These are phyloP conservation scores for Watsonalla binaria DNA, from an alignment of 2,888 invertebrate genomes.

Conservation along the genomic window DNA sequence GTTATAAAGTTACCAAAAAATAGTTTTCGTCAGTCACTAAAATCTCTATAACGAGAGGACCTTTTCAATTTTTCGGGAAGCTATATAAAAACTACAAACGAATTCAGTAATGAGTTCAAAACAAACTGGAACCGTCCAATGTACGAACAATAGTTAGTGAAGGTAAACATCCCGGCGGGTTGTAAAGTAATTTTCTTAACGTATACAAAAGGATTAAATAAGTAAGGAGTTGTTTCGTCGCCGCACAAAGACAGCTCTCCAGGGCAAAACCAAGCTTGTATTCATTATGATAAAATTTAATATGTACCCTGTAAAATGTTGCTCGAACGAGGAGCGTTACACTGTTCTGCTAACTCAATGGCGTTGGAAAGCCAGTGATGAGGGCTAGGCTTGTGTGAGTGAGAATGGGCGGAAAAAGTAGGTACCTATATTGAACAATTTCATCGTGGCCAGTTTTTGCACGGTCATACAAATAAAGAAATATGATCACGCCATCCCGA, in stretches of 20 bases:
- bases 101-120: slow-evolving; percentile 13
- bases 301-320: slow-evolving; percentile 21
- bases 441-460: too few species aligned
- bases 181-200: slow-evolving; percentile 32
- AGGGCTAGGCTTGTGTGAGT: too few species aligned
- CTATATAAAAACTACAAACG: slow-evolving; percentile 7
- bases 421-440: too few species aligned
- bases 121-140: background rate
- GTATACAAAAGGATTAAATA: slow-evolving; percentile 42
- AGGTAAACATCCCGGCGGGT: slow-evolving; percentile 24
- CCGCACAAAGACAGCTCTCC: slow-evolving; percentile 20
- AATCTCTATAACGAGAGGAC: too few species aligned
- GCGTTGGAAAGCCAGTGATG: too few species aligned
- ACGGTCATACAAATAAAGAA: too few species aligned
- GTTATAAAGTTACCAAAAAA: too few species aligned
- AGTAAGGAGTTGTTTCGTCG: slow-evolving; percentile 28
- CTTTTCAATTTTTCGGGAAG: too few species aligned
- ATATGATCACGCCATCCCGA: too few species aligned
- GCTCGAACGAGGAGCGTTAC: slow-evolving; percentile 10
- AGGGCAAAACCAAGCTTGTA: slow-evolving; percentile 14
- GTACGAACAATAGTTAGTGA: slow-evolving; percentile 8
- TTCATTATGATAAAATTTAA: slow-evolving; percentile 39
- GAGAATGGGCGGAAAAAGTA: background rate
- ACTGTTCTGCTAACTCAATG: background rate
- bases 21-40: too few species aligned